Conservation (phyloP, 2,888 invertebrate genomes). For the Pachymerium ferrugineum region DNA sequence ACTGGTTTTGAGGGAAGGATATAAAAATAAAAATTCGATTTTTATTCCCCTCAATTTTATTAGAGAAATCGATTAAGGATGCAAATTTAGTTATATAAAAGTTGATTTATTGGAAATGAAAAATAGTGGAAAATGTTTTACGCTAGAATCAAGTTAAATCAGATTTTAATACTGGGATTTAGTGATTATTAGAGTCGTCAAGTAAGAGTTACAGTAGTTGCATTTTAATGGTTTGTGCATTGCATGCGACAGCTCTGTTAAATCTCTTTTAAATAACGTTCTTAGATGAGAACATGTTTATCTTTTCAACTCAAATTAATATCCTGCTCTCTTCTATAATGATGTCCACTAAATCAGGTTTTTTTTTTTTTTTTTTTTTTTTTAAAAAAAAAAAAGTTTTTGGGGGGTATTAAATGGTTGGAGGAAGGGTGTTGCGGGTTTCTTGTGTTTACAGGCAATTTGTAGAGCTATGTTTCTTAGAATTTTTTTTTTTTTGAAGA, state of each 20-base stretch:
- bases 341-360: conserved; percentile 3
- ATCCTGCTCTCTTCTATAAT: not conserved
- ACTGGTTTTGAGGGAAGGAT: too few relatives aligned
- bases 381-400: not conserved
- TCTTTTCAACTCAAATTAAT: not conserved
- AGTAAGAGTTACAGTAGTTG: not conserved
- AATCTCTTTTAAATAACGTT: not conserved
- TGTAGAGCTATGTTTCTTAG: not conserved
- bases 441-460: conserved; percentile 15
- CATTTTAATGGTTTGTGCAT: not conserved
- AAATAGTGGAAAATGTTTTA: too few relatives aligned
- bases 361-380: too few relatives aligned
- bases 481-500: not conserved
- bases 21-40: too few relatives aligned
- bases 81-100: too few relatives aligned
- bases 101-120: too few relatives aligned
- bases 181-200: not conserved
- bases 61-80: too few relatives aligned
- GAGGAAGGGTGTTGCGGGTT: not conserved
- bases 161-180: not conserved
- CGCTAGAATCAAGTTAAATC: not conserved
- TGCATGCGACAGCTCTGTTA: conserved; percentile 6
- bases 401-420: not conserved
- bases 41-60: too few relatives aligned
- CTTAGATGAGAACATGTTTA: conserved; percentile 9